A percentile compares a stretch with the other conserved stretches of the same genome.
These are phyloP conservation scores for Erethizon dorsatum DNA, from an alignment of 2,797 vertebrate species.

Conservation along the genomic window DNA sequence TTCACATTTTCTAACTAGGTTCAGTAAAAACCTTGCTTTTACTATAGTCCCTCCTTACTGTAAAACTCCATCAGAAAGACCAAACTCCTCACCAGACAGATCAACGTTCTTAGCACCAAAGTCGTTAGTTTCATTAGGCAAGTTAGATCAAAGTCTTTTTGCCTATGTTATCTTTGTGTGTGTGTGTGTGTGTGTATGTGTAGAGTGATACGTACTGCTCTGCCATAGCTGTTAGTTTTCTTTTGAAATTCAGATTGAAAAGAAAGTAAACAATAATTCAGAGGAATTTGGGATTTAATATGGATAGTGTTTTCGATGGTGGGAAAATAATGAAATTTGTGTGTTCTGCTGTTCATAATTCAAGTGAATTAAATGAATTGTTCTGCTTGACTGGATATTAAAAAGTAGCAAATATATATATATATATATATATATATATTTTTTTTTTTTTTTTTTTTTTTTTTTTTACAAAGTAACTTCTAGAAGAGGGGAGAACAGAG, in stretches of 20 bases:
- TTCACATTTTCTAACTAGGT: background rate
- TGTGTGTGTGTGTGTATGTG: background rate
- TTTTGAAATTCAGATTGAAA: conserved; percentile 69
- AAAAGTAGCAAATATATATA: conserved; percentile 26
- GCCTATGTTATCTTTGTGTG: background rate
- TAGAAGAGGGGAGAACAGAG: background rate
- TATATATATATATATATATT: no score
- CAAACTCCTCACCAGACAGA: background rate
- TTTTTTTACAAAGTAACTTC: conserved; percentile 45
- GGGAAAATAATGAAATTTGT: conserved; percentile 41
- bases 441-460: background rate
- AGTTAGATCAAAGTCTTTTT: conserved; percentile 34
- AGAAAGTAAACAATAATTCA: conserved; percentile 37
- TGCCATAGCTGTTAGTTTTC: background rate
- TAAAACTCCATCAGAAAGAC: background rate
- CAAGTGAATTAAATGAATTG: conserved; percentile 6
- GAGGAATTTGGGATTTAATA: conserved; percentile 46
- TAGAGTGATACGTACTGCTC: background rate
- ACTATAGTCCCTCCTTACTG: background rate
- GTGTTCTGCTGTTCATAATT: background rate
- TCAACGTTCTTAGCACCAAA: background rate
- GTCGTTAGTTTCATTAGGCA: background rate
- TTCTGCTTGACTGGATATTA: conserved; percentile 1
- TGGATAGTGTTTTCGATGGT: background rate
- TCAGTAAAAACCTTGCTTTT: background rate